A percentile compares a stretch with the other conserved stretches of the same genome.
Conservation (phyloP, 2,113 vertebrate species). For the Leptodactylus fuscus region DNA sequence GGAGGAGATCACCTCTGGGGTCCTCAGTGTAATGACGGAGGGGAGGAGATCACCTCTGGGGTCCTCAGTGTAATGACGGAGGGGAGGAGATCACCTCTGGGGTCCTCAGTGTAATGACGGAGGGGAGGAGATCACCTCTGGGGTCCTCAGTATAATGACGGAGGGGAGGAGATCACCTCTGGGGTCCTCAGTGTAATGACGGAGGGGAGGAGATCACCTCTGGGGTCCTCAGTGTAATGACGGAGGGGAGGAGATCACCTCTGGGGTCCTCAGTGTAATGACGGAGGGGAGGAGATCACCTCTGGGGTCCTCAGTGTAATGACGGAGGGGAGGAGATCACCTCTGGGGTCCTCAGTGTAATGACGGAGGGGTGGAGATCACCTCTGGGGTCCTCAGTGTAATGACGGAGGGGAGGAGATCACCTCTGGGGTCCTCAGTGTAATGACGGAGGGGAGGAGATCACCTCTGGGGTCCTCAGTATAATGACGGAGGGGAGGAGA, state of each 20-base stretch:
- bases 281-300: background rate
- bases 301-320: background rate
- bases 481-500: background rate
- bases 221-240: background rate
- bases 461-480: background rate
- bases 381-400: background rate
- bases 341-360: background rate
- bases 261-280: background rate
- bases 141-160: background rate
- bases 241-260: background rate
- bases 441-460: background rate
- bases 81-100: background rate
- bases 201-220: background rate
- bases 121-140: background rate
- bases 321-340: background rate
- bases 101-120: background rate
- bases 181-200: background rate
- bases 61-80: background rate
- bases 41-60: background rate
- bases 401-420: background rate
- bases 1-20: background rate
- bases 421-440: background rate
- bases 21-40: background rate
- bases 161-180: background rate
- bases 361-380: background rate